These are phyloP conservation scores for Palythoa grandis DNA, from an alignment of 92 coral and sea anemone species.

Conservation along the genomic window DNA sequence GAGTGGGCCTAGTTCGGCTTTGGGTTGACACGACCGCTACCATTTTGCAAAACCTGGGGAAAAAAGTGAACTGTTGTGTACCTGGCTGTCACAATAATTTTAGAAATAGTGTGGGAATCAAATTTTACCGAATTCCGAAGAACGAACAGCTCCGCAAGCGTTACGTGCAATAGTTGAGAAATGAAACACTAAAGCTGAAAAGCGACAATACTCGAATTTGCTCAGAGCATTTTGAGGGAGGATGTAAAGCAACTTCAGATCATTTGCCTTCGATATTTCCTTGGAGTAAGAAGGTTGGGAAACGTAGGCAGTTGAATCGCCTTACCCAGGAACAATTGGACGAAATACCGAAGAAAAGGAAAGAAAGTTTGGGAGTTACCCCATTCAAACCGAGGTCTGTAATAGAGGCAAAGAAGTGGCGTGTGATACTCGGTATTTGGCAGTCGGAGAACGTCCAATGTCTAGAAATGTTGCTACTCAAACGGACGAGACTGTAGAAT, in stretches of 20 bases:
- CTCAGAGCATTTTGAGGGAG: slow-evolving; percentile 28
- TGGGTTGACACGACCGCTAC: slow-evolving; percentile 4
- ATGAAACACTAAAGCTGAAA: neutral
- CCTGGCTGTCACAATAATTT: slow-evolving; percentile 35
- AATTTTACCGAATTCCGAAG: slow-evolving; percentile 51
- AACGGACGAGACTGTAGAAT: slow-evolving; percentile 29
- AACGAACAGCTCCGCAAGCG: slow-evolving; percentile 10
- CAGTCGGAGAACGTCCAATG: slow-evolving; percentile 15
- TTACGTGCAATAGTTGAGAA: slow-evolving; percentile 6
- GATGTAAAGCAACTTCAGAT: neutral
- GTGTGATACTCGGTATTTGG: slow-evolving; percentile 22
- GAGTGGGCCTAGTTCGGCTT: slow-evolving; percentile 28
- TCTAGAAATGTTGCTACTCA: slow-evolving; percentile 23
- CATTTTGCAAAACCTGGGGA: neutral
- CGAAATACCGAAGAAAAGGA: slow-evolving; percentile 19
- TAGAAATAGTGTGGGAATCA: slow-evolving; percentile 45
- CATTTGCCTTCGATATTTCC: slow-evolving; percentile 34
- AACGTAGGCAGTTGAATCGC: slow-evolving; percentile 23
- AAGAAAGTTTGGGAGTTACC: neutral
- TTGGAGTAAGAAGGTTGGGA: slow-evolving; percentile 16
- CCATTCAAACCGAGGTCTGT: slow-evolving; percentile 30
- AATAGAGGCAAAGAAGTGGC: slow-evolving; percentile 20
- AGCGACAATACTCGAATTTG: slow-evolving; percentile 30
- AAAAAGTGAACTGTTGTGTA: slow-evolving; percentile 5
- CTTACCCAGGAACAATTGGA: slow-evolving; percentile 17